Evolutionary conservation across 2,113 vertebrate genomes (phyloP).

Genomic region (Numenius arquata): DNA sequence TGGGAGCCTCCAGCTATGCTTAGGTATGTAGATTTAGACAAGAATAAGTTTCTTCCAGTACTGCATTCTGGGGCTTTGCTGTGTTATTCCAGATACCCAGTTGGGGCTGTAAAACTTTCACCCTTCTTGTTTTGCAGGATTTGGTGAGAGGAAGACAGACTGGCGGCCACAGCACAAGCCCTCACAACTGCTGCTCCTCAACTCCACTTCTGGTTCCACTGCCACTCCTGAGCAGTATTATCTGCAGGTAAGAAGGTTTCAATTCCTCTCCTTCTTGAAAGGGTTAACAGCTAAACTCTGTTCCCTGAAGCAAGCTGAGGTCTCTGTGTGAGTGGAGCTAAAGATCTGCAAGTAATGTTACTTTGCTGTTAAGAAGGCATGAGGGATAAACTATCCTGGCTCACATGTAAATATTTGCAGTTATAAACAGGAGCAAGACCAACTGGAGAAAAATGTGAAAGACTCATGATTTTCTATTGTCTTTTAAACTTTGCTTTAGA

Average conservation of each 20-base stretch:
- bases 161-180: neutral
- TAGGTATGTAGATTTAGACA: neutral
- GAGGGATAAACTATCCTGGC: slow-evolving; percentile 35
- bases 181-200: neutral
- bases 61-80: neutral
- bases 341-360: neutral
- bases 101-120: neutral
- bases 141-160: neutral
- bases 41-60: neutral
- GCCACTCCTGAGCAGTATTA: neutral
- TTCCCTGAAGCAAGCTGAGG: neutral
- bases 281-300: neutral
- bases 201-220: neutral
- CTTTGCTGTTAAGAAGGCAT: neutral
- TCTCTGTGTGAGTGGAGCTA: neutral
- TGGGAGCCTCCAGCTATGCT: neutral
- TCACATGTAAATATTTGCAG: slow-evolving; percentile 39
- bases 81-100: neutral
- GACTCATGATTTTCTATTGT: neutral
- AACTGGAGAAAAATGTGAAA: slow-evolving; percentile 19
- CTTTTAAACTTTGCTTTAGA: neutral
- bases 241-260: neutral
- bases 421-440: neutral
- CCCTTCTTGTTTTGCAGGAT: neutral
- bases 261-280: neutral